Conservation (phyloP, 2,888 invertebrate species). For the Mesopsocus fuscifrons region DNA sequence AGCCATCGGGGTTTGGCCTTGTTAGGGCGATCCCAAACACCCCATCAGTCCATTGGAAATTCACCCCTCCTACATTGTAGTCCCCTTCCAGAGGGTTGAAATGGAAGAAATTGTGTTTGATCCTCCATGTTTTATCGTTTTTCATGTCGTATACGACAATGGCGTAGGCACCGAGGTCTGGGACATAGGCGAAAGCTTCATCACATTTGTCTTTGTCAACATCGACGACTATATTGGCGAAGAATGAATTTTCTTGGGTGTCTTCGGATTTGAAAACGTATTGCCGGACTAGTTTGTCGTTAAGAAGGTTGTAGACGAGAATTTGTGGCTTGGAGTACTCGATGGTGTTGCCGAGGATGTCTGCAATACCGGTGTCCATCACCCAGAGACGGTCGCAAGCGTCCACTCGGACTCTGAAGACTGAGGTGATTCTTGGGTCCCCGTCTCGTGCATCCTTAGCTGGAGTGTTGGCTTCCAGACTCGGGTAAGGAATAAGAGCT, state of each 20-base stretch:
- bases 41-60: slow-evolving; percentile 72
- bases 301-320: slow-evolving; percentile 54
- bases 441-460: slow-evolving; percentile 4
- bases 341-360: slow-evolving; percentile 34
- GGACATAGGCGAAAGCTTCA: slow-evolving; percentile 55
- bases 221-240: slow-evolving; percentile 63
- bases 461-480: slow-evolving; percentile 45
- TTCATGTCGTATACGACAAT: slow-evolving; percentile 58
- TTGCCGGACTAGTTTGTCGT: slow-evolving; percentile 46
- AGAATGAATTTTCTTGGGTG: slow-evolving; percentile 54
- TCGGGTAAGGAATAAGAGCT: slow-evolving; percentile 52
- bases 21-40: slow-evolving; percentile 54
- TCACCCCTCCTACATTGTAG: slow-evolving; percentile 51
- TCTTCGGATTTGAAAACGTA: slow-evolving; percentile 47
- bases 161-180: slow-evolving; percentile 49
- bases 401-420: slow-evolving; percentile 55
- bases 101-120: slow-evolving; percentile 53
- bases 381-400: slow-evolving; percentile 60
- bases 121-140: slow-evolving; percentile 56
- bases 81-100: slow-evolving; percentile 55
- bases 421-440: slow-evolving; percentile 33
- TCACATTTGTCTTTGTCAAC: slow-evolving; percentile 47
- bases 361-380: slow-evolving; percentile 57
- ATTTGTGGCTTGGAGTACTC: slow-evolving; percentile 46
- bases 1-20: slow-evolving; percentile 25